These are phyloP conservation scores for Scaptodrosophila lebanonensis DNA, from an alignment of 1,140 invertebrate genomes.

Conservation along the genomic window DNA sequence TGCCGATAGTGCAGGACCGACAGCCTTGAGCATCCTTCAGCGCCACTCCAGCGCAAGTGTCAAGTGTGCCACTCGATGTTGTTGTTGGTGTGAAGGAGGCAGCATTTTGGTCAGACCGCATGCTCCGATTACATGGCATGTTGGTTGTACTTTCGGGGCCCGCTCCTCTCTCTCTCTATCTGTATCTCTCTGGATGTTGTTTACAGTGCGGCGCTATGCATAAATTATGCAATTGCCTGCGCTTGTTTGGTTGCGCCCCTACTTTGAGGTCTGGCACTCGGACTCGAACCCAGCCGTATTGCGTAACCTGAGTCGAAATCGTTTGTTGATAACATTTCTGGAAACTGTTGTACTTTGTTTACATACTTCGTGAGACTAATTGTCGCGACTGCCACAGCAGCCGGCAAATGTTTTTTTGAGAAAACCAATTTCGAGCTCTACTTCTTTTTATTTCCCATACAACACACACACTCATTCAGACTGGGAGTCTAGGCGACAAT, in stretches of 20 bases:
- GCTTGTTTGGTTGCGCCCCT: neutral
- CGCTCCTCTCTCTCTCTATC: too few species aligned
- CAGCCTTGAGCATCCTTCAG: conserved; percentile 50
- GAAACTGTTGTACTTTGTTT: conserved; percentile 48
- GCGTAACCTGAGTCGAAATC: conserved; percentile 49
- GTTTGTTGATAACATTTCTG: conserved; percentile 61
- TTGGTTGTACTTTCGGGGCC: conserved; percentile 19
- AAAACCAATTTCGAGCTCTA: too few species aligned
- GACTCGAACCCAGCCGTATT: conserved; percentile 25
- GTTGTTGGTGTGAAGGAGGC: too few species aligned
- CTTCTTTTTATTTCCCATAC: too few species aligned
- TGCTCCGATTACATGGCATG: conserved; percentile 62
- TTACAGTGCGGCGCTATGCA: conserved; percentile 69
- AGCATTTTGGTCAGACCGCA: conserved; percentile 11
- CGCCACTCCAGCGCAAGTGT: conserved; percentile 58
- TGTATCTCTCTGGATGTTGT: conserved; percentile 50
- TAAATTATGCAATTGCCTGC: conserved; percentile 58
- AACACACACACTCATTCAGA: too few species aligned
- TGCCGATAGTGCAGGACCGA: conserved; percentile 7
- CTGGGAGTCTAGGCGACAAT: conserved; percentile 7
- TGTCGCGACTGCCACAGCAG: conserved; percentile 33
- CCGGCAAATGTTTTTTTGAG: too few species aligned
- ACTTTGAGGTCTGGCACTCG: too few species aligned
- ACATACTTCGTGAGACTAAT: conserved; percentile 54
- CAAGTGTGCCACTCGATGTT: conserved; percentile 49